These are phyloP conservation scores for Channa maculata DNA, from an alignment of 2,113 vertebrate species.

Conservation along the genomic window DNA sequence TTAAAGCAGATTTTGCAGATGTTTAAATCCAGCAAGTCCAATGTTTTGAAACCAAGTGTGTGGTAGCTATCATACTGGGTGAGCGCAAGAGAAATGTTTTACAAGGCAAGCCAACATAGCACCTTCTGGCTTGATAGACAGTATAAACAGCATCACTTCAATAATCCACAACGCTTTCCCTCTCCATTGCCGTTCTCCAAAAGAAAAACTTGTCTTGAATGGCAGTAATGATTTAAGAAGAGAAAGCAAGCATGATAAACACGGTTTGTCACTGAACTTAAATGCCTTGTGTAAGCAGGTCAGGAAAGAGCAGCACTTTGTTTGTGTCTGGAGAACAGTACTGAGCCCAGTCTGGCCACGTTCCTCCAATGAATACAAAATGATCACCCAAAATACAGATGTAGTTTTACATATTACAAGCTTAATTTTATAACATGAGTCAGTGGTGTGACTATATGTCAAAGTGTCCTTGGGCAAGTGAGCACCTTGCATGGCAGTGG, in stretches of 20 bases:
- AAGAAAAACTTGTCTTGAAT: slow-evolving; percentile 49
- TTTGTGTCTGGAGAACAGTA: slow-evolving; percentile 8
- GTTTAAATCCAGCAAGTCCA: slow-evolving; percentile 45
- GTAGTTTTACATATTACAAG: neutral
- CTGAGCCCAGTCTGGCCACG: neutral
- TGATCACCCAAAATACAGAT: no score
- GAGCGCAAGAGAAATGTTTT: slow-evolving; percentile 44
- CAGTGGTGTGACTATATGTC: no score
- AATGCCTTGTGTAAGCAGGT: slow-evolving; percentile 21
- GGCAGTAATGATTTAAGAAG: slow-evolving; percentile 34
- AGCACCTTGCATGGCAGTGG: no score
- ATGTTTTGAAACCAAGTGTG: slow-evolving; percentile 26
- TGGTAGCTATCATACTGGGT: slow-evolving; percentile 31
- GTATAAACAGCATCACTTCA: slow-evolving; percentile 49
- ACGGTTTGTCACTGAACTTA: slow-evolving; percentile 18
- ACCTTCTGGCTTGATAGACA: slow-evolving; percentile 42
- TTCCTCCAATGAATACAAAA: no score
- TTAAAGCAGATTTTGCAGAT: slow-evolving; percentile 37
- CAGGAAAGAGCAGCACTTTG: slow-evolving; percentile 6
- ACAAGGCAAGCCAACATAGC: slow-evolving; percentile 48
- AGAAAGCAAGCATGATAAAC: slow-evolving; percentile 15
- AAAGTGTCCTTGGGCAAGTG: no score
- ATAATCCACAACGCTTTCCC: slow-evolving; percentile 33
- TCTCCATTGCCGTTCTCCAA: slow-evolving; percentile 36
- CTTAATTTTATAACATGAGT: neutral